Evolutionary conservation across 2,888 invertebrate species (phyloP).

Genomic region (Andrena hattorfiana): DNA sequence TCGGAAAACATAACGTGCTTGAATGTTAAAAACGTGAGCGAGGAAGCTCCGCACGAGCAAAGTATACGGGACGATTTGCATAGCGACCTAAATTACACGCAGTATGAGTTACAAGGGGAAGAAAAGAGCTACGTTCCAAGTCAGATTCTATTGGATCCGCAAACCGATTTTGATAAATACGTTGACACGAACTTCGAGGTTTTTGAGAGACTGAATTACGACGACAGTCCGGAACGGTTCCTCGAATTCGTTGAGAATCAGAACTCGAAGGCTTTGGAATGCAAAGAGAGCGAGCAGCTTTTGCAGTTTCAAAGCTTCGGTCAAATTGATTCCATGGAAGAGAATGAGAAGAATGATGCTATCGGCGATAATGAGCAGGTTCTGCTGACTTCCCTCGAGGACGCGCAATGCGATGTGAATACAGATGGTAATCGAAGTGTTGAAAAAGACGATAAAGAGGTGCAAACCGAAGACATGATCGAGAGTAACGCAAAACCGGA

Average conservation of each 20-base stretch:
- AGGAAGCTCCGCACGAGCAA: slow-evolving; percentile 36
- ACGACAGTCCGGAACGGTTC: slow-evolving; percentile 70
- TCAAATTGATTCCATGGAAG: slow-evolving; percentile 44
- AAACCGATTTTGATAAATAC: slow-evolving; percentile 69
- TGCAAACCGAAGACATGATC: slow-evolving; percentile 2
- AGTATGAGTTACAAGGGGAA: slow-evolving; percentile 54
- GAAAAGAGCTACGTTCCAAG: slow-evolving; percentile 57
- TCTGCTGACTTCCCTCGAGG: slow-evolving; percentile 60
- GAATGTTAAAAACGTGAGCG: slow-evolving; percentile 21
- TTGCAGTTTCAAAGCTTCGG: slow-evolving; percentile 74
- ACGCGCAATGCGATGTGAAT: slow-evolving; percentile 50
- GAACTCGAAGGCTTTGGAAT: slow-evolving; percentile 47
- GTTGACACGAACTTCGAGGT: slow-evolving; percentile 70
- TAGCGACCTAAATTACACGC: slow-evolving; percentile 60
- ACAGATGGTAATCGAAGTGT: slow-evolving; percentile 18
- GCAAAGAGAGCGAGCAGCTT: slow-evolving; percentile 74
- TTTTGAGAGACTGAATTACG: slow-evolving; percentile 68
- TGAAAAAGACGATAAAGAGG: slow-evolving; percentile 15
- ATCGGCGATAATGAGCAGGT: slow-evolving; percentile 43
- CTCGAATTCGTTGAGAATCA: slow-evolving; percentile 71
- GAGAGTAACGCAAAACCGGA: slow-evolving; percentile 18
- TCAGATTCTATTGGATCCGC: slow-evolving; percentile 64
- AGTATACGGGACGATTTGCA: slow-evolving; percentile 45
- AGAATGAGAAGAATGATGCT: slow-evolving; percentile 17
- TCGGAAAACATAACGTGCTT: slow-evolving; percentile 2